Evolutionary conservation across 2,888 invertebrate genomes (phyloP).

Genomic region (Sarcophaga carnaria): DNA sequence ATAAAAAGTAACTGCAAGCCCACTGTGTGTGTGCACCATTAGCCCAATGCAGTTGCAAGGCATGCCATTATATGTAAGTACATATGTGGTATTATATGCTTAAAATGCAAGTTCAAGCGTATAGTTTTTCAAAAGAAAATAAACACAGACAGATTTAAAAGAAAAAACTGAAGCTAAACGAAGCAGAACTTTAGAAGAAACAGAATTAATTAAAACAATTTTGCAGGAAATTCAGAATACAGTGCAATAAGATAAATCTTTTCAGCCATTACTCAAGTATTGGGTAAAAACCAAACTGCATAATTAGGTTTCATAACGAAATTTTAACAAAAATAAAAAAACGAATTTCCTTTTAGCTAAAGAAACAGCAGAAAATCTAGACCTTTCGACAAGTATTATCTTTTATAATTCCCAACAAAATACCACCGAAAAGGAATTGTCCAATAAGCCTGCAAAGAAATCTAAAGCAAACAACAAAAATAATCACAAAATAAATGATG

Average conservation of each 20-base stretch:
- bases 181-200: slow-evolving; percentile 58
- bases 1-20: background rate
- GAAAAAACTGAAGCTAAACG: slow-evolving; percentile 45
- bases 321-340: background rate
- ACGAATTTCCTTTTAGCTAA: slow-evolving; percentile 41
- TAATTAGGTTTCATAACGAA: slow-evolving; percentile 39
- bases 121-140: slow-evolving; percentile 58
- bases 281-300: slow-evolving; percentile 27
- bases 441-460: background rate
- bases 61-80: slow-evolving; percentile 17
- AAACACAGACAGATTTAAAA: slow-evolving; percentile 21
- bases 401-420: slow-evolving; percentile 2
- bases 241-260: slow-evolving; percentile 47
- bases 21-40: slow-evolving; percentile 26
- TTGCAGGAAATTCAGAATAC: slow-evolving; percentile 46
- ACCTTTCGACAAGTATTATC: slow-evolving; percentile 27
- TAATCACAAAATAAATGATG: background rate
- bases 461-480: background rate
- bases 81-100: slow-evolving; percentile 7
- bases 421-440: background rate
- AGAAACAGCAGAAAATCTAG: slow-evolving; percentile 13
- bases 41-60: slow-evolving; percentile 13
- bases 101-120: slow-evolving; percentile 59
- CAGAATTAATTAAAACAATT: slow-evolving; percentile 52
- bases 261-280: slow-evolving; percentile 44